Evolutionary conservation across 1,140 invertebrate genomes (phyloP).

Genomic region (Pentalonia nigronervosa): DNA sequence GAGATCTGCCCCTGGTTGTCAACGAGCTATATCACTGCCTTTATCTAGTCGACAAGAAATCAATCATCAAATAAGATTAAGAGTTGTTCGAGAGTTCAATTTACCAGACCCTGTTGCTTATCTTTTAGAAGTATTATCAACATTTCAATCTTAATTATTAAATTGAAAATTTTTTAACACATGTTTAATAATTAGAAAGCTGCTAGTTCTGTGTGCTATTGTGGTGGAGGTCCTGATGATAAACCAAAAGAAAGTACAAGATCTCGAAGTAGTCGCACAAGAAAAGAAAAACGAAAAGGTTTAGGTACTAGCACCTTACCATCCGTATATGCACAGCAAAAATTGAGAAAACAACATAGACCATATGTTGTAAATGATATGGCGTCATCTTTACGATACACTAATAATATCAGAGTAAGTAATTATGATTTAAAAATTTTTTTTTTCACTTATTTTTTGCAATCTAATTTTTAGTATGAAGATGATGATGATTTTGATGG

Average conservation of each 20-base stretch:
- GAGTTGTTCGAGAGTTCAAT: conserved; percentile 92
- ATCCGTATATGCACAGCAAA: conserved; percentile 25
- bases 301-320: conserved; percentile 48
- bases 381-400: conserved; percentile 38
- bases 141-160: not conserved
- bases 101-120: conserved; percentile 90
- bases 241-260: conserved; percentile 51
- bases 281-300: conserved; percentile 56
- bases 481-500: conserved; percentile 47
- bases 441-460: not conserved
- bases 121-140: conserved; percentile 72
- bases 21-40: conserved; percentile 77
- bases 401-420: conserved; percentile 49
- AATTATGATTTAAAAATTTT: not conserved
- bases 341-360: conserved; percentile 52
- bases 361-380: conserved; percentile 48
- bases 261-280: conserved; percentile 36
- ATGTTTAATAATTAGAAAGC: conserved; percentile 45
- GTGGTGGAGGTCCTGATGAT: conserved; percentile 52
- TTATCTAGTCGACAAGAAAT: conserved; percentile 80
- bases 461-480: conserved; percentile 19
- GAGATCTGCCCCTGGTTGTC: conserved; percentile 78
- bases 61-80: conserved; percentile 79
- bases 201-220: conserved; percentile 48
- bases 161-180: not conserved